Conservation (phyloP, 2,113 vertebrate species). For the Pelobates fuscus region DNA sequence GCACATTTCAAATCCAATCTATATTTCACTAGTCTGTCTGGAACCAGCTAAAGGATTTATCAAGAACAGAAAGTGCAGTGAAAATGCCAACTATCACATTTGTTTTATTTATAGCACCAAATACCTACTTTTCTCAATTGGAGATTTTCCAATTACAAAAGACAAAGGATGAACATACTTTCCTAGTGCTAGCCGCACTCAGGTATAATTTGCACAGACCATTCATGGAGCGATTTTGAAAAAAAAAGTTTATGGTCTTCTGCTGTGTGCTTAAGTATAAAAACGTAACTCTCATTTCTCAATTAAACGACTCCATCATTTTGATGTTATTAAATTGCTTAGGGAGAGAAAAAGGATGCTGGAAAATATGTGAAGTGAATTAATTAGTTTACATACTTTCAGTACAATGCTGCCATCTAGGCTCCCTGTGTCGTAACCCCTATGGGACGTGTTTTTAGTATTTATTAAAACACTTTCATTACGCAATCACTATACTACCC, state of each 20-base stretch:
- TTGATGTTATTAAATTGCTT: too few species aligned
- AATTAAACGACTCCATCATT: too few species aligned
- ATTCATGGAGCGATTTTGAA: conserved; percentile 16
- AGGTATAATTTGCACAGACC: conserved; percentile 34
- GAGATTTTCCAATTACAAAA: conserved; percentile 36
- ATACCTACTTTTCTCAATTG: conserved; percentile 27
- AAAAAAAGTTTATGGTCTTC: conserved; percentile 1
- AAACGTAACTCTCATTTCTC: too few species aligned
- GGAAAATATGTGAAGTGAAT: too few species aligned
- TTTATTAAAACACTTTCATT: too few species aligned
- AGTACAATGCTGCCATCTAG: too few species aligned
- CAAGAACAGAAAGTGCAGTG: conserved; percentile 10
- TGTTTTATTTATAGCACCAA: conserved; percentile 31
- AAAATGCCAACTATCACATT: conserved; percentile 35
- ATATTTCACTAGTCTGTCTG: conserved; percentile 34
- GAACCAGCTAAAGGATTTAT: conserved; percentile 25
- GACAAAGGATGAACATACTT: conserved; percentile 30
- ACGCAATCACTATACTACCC: too few species aligned
- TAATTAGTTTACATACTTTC: too few species aligned
- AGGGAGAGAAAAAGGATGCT: too few species aligned
- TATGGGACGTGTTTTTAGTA: too few species aligned
- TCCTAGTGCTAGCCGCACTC: conserved; percentile 13
- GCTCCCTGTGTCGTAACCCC: too few species aligned
- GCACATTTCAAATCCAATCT: neutral
- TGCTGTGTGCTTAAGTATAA: too few species aligned